phyloP scores from a whole-genome alignment of 1,140 invertebrate genomes.

The Pseudomyrmex pallidus region DNA sequence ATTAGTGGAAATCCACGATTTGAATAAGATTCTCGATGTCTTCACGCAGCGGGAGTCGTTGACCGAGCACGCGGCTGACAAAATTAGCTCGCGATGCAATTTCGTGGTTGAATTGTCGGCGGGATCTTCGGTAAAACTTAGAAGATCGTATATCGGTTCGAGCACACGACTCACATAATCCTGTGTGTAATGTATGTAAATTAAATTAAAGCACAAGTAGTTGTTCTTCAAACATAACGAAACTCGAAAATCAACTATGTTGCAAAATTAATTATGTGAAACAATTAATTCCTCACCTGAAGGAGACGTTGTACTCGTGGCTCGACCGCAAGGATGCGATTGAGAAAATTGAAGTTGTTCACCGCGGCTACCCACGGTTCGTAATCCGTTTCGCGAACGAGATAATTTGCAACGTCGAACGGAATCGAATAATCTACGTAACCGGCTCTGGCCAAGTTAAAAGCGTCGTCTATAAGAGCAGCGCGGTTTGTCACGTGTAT shows the following conservation, averaged over 20 bases:
- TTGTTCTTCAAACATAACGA: no score
- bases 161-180: slow-evolving; percentile 63
- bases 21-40: slow-evolving; percentile 67
- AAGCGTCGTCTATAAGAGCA: slow-evolving; percentile 87
- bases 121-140: slow-evolving; percentile 62
- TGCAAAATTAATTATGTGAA: background rate
- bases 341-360: slow-evolving; percentile 76
- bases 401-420: slow-evolving; percentile 84
- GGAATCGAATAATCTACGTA: slow-evolving; percentile 83
- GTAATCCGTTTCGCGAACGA: slow-evolving; percentile 85
- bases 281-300: slow-evolving; percentile 58
- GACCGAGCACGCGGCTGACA: slow-evolving; percentile 70
- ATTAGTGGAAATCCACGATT: slow-evolving; percentile 67
- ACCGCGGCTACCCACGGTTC: slow-evolving; percentile 86
- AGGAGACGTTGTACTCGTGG: slow-evolving; percentile 58
- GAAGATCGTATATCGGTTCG: slow-evolving; percentile 65
- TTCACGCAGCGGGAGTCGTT: slow-evolving; percentile 70
- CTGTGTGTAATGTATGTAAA: slow-evolving; percentile 56
- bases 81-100: slow-evolving; percentile 68
- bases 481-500: slow-evolving; percentile 86
- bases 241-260: background rate
- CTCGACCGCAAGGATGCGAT: slow-evolving; percentile 73
- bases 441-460: slow-evolving; percentile 85
- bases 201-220: background rate
- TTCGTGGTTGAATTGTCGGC: slow-evolving; percentile 58